Evolutionary conservation across 2,113 vertebrate species (phyloP), one percentile per base, ranked within the genome.

Genomic region (Aldabrachelys gigantea): DNA sequence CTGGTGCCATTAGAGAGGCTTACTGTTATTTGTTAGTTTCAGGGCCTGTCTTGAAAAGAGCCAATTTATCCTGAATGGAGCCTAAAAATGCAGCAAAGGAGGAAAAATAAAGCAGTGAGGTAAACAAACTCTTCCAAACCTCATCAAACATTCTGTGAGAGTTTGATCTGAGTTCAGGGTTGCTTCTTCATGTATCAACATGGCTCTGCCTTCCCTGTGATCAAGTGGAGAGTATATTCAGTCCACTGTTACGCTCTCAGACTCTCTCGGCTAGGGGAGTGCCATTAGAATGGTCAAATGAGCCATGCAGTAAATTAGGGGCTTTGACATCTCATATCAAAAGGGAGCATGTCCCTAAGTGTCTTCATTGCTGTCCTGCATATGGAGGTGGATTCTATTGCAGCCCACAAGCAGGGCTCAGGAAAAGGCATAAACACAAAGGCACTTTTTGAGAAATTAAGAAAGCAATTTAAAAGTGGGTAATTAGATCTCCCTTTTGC

Each of bases 401-500:
- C 94, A 87, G 92, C 62, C 91, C 88, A 83, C 1, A 80, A 97
- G 96, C 89, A 85, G 79, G 91, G 93, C 94, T 95, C 38, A 14
- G 85, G 91, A 95, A 94, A 89, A 97, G 89, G 82, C 96, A 92
- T 82, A 97, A 98, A 97, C 98, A 98, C 97, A 96, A 91, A 96
- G 88, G 41, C 62, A 54, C 94, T 94, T 96, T 97, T 62, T 91
- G 96, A 96, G 97, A 98, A 98, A 98, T 98, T 97, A 98, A 90
- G 97, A 95, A 97, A 98, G 97, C 98, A 98, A 98, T 97, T 98
- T 97, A 96, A 96, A 94, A 98, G 95, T 83, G 91, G 95, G 88
- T 98, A 98, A 98, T 98, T 98, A 98, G 97, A 97, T 98, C 98
- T 97, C 93, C 97, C 94, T 94, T 97, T 98, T 76, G 84, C 91